Conservation (phyloP, 1,140 invertebrate species). For the Drosophila bocqueti region DNA sequence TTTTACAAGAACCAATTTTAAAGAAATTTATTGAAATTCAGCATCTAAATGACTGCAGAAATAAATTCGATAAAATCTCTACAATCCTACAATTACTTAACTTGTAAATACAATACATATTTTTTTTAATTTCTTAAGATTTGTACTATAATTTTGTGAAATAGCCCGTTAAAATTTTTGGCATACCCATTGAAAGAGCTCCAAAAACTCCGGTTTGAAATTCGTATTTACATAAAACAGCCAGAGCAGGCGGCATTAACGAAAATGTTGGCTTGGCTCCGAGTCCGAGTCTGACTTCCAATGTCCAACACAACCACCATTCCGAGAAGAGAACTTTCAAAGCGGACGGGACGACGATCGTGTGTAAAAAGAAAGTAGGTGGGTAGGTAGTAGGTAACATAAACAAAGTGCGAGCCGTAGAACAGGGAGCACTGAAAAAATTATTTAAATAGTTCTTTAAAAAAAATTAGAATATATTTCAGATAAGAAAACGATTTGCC, state of each 20-base stretch:
- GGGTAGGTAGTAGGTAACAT: constrained; percentile 65
- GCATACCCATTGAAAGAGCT: constrained; percentile 20
- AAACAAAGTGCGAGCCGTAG: constrained; percentile 71
- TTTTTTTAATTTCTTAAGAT: neutral
- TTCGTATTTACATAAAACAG: constrained; percentile 52
- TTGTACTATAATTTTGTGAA: neutral
- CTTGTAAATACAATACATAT: no score
- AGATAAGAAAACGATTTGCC: neutral
- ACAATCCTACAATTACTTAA: neutral
- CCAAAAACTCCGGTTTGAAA: constrained; percentile 7
- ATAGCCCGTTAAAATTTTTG: neutral
- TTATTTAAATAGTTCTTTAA: neutral
- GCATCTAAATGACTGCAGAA: no score
- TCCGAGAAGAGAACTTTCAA: constrained; percentile 53
- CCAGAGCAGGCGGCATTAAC: constrained; percentile 30
- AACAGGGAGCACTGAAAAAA: constrained; percentile 43
- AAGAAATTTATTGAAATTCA: neutral
- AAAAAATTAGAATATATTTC: neutral
- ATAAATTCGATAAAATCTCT: neutral
- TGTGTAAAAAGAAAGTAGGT: constrained; percentile 80
- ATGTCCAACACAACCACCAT: constrained; percentile 37
- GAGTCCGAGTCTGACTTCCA: constrained; percentile 28
- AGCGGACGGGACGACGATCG: constrained; percentile 40
- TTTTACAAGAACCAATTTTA: neutral
- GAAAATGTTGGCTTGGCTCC: constrained; percentile 36